These are phyloP conservation scores for Dendrolimus kikuchii DNA, from an alignment of 1,140 invertebrate genomes.

Conservation along the genomic window DNA sequence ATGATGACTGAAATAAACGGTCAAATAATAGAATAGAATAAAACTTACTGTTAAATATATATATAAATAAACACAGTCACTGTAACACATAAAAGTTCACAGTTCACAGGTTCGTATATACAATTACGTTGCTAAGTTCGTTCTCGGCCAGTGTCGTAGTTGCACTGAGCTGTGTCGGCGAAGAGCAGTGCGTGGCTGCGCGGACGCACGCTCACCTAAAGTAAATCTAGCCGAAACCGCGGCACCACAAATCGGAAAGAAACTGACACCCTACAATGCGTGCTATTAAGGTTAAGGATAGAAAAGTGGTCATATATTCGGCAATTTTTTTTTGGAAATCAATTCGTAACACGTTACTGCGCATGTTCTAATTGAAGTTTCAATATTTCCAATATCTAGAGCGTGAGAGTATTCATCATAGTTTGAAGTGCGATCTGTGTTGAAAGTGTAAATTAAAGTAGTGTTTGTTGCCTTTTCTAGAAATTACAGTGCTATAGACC, in stretches of 20 bases:
- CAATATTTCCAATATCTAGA: slow-evolving; percentile 30
- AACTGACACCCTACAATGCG: slow-evolving; percentile 43
- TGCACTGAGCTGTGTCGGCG: slow-evolving; percentile 50
- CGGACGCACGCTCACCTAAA: slow-evolving; percentile 52
- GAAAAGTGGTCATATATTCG: slow-evolving; percentile 28
- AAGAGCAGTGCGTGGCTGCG: slow-evolving; percentile 52
- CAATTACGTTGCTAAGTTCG: slow-evolving; percentile 51
- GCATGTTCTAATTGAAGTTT: slow-evolving; percentile 28
- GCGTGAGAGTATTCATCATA: slow-evolving; percentile 33
- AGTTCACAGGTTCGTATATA: slow-evolving; percentile 29
- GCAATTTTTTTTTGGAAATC: slow-evolving; percentile 40
- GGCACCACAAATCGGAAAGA: slow-evolving; percentile 40
- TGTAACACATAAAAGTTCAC: slow-evolving; percentile 32
- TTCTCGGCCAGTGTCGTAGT: slow-evolving; percentile 55
- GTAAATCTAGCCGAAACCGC: slow-evolving; percentile 34
- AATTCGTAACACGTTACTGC: slow-evolving; percentile 25
- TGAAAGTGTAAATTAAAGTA: no score
- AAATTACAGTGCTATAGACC: no score
- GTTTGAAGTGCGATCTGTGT: no score
- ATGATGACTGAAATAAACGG: no score
- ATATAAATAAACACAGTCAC: background rate
- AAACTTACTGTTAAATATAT: background rate
- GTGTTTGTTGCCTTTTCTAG: no score
- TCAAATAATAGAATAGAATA: background rate
- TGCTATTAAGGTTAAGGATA: slow-evolving; percentile 63